Evolutionary conservation across 1,140 invertebrate genomes (phyloP).

Genomic region (Colletes gigas): DNA sequence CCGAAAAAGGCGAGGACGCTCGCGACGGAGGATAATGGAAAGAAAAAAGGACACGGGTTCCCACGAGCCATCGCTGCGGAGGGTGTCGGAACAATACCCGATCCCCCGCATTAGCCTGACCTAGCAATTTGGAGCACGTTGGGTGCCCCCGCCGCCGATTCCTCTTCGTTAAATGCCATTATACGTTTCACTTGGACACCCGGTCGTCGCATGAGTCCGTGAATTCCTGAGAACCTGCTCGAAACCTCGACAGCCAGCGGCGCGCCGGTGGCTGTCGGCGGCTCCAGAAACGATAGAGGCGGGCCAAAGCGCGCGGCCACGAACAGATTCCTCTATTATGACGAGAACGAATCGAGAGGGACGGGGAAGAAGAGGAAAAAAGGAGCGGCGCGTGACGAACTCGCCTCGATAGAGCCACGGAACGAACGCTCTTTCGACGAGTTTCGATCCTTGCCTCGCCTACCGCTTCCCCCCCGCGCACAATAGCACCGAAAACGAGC

Average conservation of each 20-base stretch:
- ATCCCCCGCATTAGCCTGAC: conserved; percentile 75
- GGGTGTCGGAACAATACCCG: conserved; percentile 76
- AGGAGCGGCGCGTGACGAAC: conserved; percentile 53
- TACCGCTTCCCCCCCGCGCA: neutral
- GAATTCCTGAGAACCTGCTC: conserved; percentile 77
- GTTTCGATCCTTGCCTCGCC: neutral
- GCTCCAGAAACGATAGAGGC: conserved; percentile 50
- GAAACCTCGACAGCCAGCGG: conserved; percentile 31
- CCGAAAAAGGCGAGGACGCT: conserved; percentile 4
- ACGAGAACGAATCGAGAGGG: conserved; percentile 50
- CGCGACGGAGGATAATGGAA: conserved; percentile 60
- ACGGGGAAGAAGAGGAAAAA: neutral
- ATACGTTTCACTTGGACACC: conserved; percentile 77
- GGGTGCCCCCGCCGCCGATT: conserved; percentile 60
- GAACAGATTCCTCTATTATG: conserved; percentile 62
- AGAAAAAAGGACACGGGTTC: conserved; percentile 61
- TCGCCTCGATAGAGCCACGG: conserved; percentile 46
- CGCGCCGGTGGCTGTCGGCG: conserved; percentile 40
- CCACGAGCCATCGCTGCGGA: conserved; percentile 61
- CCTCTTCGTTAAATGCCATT: conserved; percentile 77
- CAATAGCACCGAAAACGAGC: too few species aligned
- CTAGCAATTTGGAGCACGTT: conserved; percentile 72
- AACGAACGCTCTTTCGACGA: neutral
- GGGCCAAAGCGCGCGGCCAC: conserved; percentile 37
- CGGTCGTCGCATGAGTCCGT: conserved; percentile 75